These are phyloP conservation scores for Crocallis elinguaria DNA, from an alignment of 2,888 invertebrate species.

Conservation along the genomic window DNA sequence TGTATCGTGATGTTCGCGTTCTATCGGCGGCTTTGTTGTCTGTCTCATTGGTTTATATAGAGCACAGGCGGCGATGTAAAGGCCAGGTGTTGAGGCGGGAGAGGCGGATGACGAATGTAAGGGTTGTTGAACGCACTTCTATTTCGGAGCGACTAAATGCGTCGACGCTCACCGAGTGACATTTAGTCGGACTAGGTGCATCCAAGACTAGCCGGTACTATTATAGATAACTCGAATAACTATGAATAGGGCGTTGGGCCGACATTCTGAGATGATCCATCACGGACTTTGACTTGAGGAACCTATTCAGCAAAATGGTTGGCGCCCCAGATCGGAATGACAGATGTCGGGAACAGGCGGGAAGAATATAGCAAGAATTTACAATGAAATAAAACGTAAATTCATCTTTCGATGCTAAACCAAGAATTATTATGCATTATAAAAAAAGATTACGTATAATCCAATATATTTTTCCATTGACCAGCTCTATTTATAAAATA, in stretches of 20 bases:
- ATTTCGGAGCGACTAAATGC: slow-evolving; percentile 82
- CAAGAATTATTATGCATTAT: too few relatives aligned
- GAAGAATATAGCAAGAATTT: background rate
- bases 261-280: slow-evolving; percentile 17
- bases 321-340: slow-evolving; percentile 1
- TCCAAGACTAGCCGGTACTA: slow-evolving; percentile 55
- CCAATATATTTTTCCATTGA: too few relatives aligned
- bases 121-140: slow-evolving; percentile 83
- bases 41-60: slow-evolving; percentile 38
- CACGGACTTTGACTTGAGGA: slow-evolving; percentile 3
- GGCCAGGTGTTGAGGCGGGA: slow-evolving; percentile 56
- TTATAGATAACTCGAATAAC: slow-evolving; percentile 14
- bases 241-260: slow-evolving; percentile 6
- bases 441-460: too few relatives aligned
- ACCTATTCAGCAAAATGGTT: slow-evolving; percentile 8
- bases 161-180: slow-evolving; percentile 79
- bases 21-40: slow-evolving; percentile 43
- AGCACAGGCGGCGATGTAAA: slow-evolving; percentile 63
- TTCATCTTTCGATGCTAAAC: background rate
- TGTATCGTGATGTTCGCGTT: slow-evolving; percentile 38
- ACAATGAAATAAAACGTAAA: background rate
- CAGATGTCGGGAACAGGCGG: background rate
- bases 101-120: slow-evolving; percentile 72
- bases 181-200: slow-evolving; percentile 81
- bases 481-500: too few relatives aligned